Evolutionary conservation across 2,113 vertebrate genomes (phyloP), one percentile per base, ranked within the genome.

Genomic region (Dasypus novemcinctus): DNA sequence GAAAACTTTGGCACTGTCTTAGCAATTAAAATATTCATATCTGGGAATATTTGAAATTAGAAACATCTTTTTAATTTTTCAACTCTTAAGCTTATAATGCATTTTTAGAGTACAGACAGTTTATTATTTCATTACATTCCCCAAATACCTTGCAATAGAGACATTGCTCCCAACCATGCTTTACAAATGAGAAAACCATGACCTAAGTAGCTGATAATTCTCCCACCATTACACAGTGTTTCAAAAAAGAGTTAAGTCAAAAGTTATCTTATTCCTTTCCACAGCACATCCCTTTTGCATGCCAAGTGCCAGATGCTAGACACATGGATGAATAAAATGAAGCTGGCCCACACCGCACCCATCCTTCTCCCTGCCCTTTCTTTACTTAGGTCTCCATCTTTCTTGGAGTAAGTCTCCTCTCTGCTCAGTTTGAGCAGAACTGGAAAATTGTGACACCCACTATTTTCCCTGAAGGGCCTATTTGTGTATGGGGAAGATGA

Each of bases 11-110:
- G 7, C 64, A 59, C 63, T 72, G 4, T 85, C 93, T 89, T 86
- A 61, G 29, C 68, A 91, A 69, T 38, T 81, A 25, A 91, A 94
- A 94, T 95, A 69, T 36, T 92, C 80, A 59, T 93, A 76, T 66
- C 76, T 88, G 18, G 14, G 23, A 93, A 88, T 88, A 91, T 76
- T 93, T 87, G 20, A 85, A 94, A 94, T 95, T 9, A 63, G 72
- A 83, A 87, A 59, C 4, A 49, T 87, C 6, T 80, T 52, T 74
- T 59, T 84, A 71, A 49, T 84, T 84, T 95, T 63, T 84, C 41
- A 63, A 78, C 78, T 72, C 27, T 79, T 88, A n/a, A 64, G 31
- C 13, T 57, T 81, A 38, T 76, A 57, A 57, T 57, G 54, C 15
- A 57, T 57, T 52, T 52, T 52, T 52, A 64, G 20, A 82, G 29